Conservation (phyloP, 2,113 vertebrate species). For the Loxodonta africana region DNA sequence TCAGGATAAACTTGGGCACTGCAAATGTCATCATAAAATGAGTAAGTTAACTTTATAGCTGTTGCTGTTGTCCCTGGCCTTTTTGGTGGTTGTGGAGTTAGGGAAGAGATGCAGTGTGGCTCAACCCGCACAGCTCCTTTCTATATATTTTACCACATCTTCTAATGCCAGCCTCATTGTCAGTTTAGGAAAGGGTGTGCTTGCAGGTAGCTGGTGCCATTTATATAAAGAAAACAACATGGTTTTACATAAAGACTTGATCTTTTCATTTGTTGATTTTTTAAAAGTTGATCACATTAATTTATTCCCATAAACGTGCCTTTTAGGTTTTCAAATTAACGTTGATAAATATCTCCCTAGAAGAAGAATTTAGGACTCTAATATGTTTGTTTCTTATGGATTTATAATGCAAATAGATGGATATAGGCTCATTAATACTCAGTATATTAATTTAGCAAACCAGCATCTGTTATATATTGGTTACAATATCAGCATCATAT, state of each 20-base stretch:
- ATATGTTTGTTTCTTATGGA: background rate
- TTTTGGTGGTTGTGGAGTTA: background rate
- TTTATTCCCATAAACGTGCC: background rate
- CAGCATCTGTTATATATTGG: background rate
- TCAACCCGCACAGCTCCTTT: background rate
- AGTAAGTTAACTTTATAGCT: background rate
- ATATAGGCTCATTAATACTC: background rate
- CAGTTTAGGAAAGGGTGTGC: background rate
- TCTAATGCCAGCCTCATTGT: background rate
- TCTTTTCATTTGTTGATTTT: conserved; percentile 39
- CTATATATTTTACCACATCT: background rate
- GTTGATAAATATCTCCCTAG: conserved; percentile 40
- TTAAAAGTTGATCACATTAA: background rate
- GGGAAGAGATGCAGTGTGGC: background rate
- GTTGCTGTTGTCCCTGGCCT: background rate
- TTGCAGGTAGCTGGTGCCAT: background rate
- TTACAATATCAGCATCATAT: conserved; percentile 45
- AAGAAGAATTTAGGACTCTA: conserved; percentile 10
- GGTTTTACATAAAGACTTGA: background rate
- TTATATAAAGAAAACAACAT: background rate
- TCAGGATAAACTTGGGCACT: background rate
- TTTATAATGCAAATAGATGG: background rate
- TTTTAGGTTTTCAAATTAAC: conserved; percentile 56
- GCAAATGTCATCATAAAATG: background rate
- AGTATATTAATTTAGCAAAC: conserved; percentile 47